phyloP scores from a whole-genome alignment of 2,888 invertebrate genomes.

The Latrodectus elegans region DNA sequence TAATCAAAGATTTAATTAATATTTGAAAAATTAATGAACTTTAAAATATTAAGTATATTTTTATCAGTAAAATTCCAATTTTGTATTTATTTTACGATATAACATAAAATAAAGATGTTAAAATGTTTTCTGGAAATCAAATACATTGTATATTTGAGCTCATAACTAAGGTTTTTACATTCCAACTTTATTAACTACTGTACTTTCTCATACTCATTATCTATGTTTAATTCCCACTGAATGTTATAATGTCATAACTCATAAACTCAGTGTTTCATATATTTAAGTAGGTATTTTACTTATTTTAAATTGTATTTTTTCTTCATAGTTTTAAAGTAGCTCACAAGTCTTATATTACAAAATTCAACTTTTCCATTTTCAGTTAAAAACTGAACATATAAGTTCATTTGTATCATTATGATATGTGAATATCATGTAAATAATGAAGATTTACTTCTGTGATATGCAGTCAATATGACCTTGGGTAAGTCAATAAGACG shows the following conservation, averaged over 20 bases:
- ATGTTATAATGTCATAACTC: not conserved
- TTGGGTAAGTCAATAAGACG: no score
- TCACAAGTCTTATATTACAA: not conserved
- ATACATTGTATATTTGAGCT: no score
- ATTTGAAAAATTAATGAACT: no score
- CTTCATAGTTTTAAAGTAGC: not conserved
- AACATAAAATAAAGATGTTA: no score
- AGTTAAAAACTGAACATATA: not conserved
- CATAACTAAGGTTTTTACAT: no score
- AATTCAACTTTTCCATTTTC: not conserved
- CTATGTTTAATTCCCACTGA: not conserved
- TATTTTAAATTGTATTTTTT: not conserved
- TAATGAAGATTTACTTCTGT: slow-evolving; percentile 1
- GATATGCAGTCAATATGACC: not conserved
- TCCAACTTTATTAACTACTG: no score
- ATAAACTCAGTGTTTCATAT: no score
- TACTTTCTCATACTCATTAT: not conserved
- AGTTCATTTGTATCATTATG: not conserved
- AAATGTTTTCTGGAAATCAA: no score
- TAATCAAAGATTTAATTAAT: no score
- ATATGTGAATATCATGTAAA: slow-evolving; percentile 3
- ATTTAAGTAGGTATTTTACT: not conserved
- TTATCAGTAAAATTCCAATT: no score
- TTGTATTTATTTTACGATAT: no score
- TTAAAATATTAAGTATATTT: no score